phyloP scores from a whole-genome alignment of 2,797 vertebrate genomes.

The Uromys caudimaculatus region DNA sequence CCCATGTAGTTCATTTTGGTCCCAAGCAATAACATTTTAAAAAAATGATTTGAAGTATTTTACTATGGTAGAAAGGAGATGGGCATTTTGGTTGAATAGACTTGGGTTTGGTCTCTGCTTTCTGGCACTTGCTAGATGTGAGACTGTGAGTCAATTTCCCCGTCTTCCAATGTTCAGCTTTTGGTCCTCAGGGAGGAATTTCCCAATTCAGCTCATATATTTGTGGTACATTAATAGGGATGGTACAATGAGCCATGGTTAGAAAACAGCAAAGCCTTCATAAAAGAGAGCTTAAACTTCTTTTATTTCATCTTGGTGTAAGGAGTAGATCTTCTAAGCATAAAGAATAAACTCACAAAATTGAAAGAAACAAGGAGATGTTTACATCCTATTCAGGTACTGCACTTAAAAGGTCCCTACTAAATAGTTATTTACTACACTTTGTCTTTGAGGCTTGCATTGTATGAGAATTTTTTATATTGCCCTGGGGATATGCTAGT shows the following conservation, averaged over 20 bases:
- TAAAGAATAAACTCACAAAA: background rate
- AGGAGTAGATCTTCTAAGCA: background rate
- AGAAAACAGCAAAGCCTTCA: background rate
- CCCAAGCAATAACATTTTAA: background rate
- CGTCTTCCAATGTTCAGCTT: background rate
- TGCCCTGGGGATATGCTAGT: background rate
- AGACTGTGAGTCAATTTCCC: background rate
- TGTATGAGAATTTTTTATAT: conserved; percentile 49
- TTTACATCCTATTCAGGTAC: background rate
- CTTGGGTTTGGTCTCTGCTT: background rate
- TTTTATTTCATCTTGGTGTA: conserved; percentile 2
- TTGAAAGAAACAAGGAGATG: background rate
- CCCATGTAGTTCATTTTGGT: background rate
- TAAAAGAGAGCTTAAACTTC: conserved; percentile 18
- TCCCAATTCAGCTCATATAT: background rate
- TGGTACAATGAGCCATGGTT: background rate
- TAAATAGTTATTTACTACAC: background rate
- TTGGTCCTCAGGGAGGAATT: background rate
- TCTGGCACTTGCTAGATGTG: background rate
- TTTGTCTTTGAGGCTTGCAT: background rate
- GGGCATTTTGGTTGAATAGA: background rate
- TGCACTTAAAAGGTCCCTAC: background rate
- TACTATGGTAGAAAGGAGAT: background rate
- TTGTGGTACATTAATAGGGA: background rate
- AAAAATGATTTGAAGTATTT: conserved; percentile 4